phyloP scores from a whole-genome alignment of 2,888 invertebrate species.

The Pachycephus smyrnensis region DNA sequence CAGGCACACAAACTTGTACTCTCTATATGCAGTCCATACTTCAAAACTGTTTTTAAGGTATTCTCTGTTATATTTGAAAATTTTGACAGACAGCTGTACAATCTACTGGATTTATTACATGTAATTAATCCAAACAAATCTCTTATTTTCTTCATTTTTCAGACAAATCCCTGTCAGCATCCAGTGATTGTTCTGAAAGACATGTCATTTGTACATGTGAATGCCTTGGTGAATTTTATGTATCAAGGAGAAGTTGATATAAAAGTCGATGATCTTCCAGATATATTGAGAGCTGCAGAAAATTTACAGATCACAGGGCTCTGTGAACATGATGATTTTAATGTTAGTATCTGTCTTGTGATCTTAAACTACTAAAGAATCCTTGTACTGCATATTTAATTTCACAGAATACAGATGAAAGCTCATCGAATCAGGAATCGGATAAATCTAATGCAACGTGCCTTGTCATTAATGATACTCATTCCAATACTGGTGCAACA shows the following conservation, averaged over 20 bases:
- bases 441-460: neutral
- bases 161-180: constrained; percentile 50
- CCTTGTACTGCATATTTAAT: neutral
- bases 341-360: neutral
- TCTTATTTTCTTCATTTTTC: neutral
- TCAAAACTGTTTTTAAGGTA: constrained; percentile 66
- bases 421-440: neutral
- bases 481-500: neutral
- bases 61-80: neutral
- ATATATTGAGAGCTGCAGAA: constrained; percentile 49
- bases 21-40: constrained; percentile 68
- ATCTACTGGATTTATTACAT: neutral
- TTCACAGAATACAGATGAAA: neutral
- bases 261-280: constrained; percentile 49
- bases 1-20: constrained; percentile 68
- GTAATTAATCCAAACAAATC: neutral
- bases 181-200: constrained; percentile 54
- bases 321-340: neutral
- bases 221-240: constrained; percentile 49
- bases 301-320: constrained; percentile 52
- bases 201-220: constrained; percentile 45
- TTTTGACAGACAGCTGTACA: neutral
- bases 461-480: neutral
- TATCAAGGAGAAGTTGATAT: constrained; percentile 54
- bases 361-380: neutral